These are phyloP conservation scores for Diadophis punctatus DNA, from an alignment of 2,113 vertebrate genomes.

Conservation along the genomic window DNA sequence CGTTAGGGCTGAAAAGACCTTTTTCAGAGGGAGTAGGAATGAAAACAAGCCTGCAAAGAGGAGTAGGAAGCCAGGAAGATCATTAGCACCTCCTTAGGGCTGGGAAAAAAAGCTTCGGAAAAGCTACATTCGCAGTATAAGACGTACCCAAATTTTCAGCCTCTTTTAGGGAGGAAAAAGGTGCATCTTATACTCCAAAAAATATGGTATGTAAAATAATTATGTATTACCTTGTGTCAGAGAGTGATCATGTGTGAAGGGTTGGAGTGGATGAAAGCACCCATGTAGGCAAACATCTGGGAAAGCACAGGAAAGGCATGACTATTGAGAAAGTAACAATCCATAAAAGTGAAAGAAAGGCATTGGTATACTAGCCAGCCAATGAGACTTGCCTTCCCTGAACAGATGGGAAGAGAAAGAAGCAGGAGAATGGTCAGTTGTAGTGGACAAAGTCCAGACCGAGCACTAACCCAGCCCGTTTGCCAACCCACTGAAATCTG, in stretches of 20 bases:
- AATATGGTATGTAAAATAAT: neutral
- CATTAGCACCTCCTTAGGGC: too few species aligned
- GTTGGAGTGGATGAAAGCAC: neutral
- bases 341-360: neutral
- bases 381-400: neutral
- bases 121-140: too few species aligned
- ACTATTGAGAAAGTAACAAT: neutral
- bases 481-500: neutral
- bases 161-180: too few species aligned
- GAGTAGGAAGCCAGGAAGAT: too few species aligned
- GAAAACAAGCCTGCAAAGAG: too few species aligned
- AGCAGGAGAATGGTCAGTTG: neutral
- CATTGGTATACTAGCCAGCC: neutral
- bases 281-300: neutral
- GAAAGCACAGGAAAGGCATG: neutral
- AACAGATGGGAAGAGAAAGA: neutral
- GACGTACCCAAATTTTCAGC: too few species aligned
- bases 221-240: neutral
- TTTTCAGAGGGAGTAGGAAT: too few species aligned
- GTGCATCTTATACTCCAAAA: too few species aligned
- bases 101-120: too few species aligned
- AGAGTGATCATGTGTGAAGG: neutral
- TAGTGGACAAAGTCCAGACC: neutral
- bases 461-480: neutral
- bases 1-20: too few species aligned